Base-by-base conservation (phyloP, 2,113 vertebrate genomes). In the Dipodomys ordii region DNA sequence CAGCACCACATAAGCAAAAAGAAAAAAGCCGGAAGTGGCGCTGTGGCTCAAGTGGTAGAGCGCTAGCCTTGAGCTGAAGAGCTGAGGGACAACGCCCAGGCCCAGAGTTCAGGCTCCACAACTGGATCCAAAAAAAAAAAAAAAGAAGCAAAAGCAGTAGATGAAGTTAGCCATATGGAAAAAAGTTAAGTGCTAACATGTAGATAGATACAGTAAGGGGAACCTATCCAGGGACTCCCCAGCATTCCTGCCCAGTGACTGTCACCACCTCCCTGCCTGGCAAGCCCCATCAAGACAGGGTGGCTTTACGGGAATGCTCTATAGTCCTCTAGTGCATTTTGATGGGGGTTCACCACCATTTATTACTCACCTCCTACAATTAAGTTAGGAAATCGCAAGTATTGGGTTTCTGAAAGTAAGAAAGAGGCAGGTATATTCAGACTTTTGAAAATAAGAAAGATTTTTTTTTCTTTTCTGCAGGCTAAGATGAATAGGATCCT, bases 181-280 rank as follows among this genome's bases (percentile, higher is more conserved):
- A 64, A 92, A 74, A 73, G 65, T 39, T 87, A 69, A 35, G 91
- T 64, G 67, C 82, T 89, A 84, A 94, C 94, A 73, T 73, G 92
- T 74, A 91, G 83, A 19, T 74, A 91, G 83, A 19, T 15, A 88
- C 87, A 83, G 67, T 27, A 7, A 32, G 81, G 96, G 83, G 39
- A 69, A 69, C 82, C 92, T 89, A 1, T 76, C 57, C 32, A 82
- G 90, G 67, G 49, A 89, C 86, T 96, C 39, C 35, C 81, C 78
- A 80, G 84, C 94, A 94, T 96, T 94, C 84, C 90, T 96, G 91
- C 80, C 82, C 53, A 20, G 81, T 96, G 89, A 96, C 92, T 95
- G 1, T 44, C 73, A 69, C 6, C 16, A 27, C 89, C 27, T 65
- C 72, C 88, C 69, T 88, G 30, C 69, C 85, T 69, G 77, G 88